Conservation (phyloP, 2,797 vertebrate species). For the Syngnathus rostellatus region DNA sequence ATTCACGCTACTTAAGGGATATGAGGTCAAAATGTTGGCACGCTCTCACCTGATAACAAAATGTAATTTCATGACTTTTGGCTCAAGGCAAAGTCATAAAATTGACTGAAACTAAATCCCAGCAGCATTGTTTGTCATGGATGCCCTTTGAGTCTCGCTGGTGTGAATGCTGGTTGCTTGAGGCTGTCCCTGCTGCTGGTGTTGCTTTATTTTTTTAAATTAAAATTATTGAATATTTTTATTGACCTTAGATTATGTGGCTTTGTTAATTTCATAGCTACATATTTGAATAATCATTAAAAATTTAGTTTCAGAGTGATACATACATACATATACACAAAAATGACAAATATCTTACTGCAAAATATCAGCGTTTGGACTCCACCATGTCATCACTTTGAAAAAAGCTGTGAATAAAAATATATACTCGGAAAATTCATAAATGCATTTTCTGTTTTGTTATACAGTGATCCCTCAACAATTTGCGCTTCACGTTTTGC, state of each 20-base stretch:
- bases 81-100: slow-evolving; percentile 53
- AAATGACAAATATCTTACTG: background rate
- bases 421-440: too few species aligned
- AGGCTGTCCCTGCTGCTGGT: slow-evolving; percentile 40
- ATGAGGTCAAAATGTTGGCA: slow-evolving; percentile 38
- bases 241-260: slow-evolving; percentile 34
- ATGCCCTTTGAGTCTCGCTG: slow-evolving; percentile 50
- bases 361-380: background rate
- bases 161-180: slow-evolving; percentile 36
- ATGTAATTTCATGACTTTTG: slow-evolving; percentile 53
- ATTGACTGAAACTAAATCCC: slow-evolving; percentile 33
- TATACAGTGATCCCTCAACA: background rate
- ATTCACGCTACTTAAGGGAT: slow-evolving; percentile 28
- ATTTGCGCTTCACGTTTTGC: too few species aligned
- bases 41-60: slow-evolving; percentile 43
- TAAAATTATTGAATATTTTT: slow-evolving; percentile 58
- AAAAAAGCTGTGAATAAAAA: background rate
- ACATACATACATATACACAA: background rate
- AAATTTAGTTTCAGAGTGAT: background rate
- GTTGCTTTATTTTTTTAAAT: slow-evolving; percentile 14
- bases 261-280: background rate
- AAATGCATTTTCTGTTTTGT: background rate
- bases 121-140: slow-evolving; percentile 49
- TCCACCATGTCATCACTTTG: background rate
- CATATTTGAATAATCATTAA: background rate